A percentile compares a stretch with the other conserved stretches of the same genome.
These are phyloP conservation scores for Podotricha telesiphe DNA, from an alignment of 2,888 invertebrate genomes.

Conservation along the genomic window DNA sequence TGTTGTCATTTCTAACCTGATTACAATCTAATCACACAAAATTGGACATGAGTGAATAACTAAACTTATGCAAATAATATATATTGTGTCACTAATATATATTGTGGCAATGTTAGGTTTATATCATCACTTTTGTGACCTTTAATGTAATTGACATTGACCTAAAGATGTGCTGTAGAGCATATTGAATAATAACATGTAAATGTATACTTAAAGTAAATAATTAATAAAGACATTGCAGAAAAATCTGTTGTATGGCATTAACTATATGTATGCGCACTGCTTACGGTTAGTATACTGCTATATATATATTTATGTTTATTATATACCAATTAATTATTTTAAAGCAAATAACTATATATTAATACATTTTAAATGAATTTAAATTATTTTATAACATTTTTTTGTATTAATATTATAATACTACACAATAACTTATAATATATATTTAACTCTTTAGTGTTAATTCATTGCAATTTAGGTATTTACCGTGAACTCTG, in stretches of 20 bases:
- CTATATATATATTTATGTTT: too few relatives aligned
- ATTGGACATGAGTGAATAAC: constrained; percentile 23
- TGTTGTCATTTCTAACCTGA: constrained; percentile 23
- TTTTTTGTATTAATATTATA: not conserved
- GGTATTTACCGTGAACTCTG: constrained; percentile 86
- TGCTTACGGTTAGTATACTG: too few relatives aligned
- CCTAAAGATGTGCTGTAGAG: constrained; percentile 12
- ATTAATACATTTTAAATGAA: too few relatives aligned
- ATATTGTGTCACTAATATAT: constrained; percentile 32
- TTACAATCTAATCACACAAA: constrained; percentile 24
- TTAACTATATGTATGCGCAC: too few relatives aligned
- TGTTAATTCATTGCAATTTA: not conserved
- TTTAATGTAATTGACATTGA: constrained; percentile 30
- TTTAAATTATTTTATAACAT: not conserved
- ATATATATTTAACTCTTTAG: not conserved
- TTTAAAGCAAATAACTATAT: too few relatives aligned
- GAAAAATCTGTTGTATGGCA: not conserved
- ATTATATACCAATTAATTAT: too few relatives aligned
- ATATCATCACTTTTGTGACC: constrained; percentile 23
- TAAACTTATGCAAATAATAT: constrained; percentile 32
- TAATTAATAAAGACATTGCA: not conserved
- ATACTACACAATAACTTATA: too few relatives aligned
- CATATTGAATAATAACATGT: constrained; percentile 17
- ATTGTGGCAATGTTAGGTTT: constrained; percentile 27
- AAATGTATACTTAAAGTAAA: not conserved